Base-by-base conservation (phyloP, 2,797 vertebrate species). In the Furcifer pardalis region DNA sequence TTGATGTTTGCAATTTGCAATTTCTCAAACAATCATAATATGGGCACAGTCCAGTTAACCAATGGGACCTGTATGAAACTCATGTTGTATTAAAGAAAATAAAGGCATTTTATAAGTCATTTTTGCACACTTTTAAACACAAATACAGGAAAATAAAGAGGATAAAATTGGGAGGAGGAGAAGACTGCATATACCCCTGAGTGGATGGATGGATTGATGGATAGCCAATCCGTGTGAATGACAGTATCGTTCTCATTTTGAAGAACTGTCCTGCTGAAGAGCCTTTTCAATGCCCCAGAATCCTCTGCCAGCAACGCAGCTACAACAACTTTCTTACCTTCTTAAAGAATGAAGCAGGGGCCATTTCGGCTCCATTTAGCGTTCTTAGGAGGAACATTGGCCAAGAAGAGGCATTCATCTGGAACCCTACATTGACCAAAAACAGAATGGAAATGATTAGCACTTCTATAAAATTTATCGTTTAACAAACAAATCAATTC, bases 361-460 rank as follows among this genome's bases (percentile, higher is more conserved):
- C 98, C 97, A 98, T 98, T 93, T 99, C 98, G 76, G 98, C 98
- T 94, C 97, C 97, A 83, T 96, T 99, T 86, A 99, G 92, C 60
- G 98, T 99, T 94, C 97, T 96, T 86, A 98, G 85, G 19, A 99
- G 96, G 91, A 99, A 99, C 97, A 98, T 98, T 73, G 98, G 98
- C 98, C 98, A 99, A 4, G 98, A 99, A 0, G 97, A 99, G 1
- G 97, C 97, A 81, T 98, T 99, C 98, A 99, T 99, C 87, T 97
- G 96, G 93, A 98, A 99, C 2, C 98, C 98, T 99, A 77, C n/a
- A 82, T 89, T 72, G 88, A 91, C n/a, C 76, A 87, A 86, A 92
- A 90, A 91, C 15, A 90, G 82, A 91, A 86, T n/a, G 91, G 35
- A 46, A 78, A 27, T 30, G 84, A 80, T 76, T 77, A 87, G 77